These are phyloP conservation scores for Pyrochroa serraticornis DNA, from an alignment of 2,888 invertebrate genomes.

Conservation along the genomic window DNA sequence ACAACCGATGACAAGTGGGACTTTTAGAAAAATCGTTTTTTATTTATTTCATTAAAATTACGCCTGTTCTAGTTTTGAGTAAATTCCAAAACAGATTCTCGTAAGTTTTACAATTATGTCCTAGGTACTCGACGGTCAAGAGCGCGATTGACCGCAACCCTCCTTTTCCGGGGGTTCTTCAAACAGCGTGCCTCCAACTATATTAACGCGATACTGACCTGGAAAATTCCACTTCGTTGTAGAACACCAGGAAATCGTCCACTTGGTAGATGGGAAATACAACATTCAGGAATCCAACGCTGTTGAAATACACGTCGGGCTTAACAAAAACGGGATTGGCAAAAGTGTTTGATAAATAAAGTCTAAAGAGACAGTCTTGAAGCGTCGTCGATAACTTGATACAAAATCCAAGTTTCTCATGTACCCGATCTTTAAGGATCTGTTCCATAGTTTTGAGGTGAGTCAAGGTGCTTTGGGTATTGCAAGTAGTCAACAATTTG, in stretches of 20 bases:
- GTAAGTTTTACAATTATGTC: too few relatives aligned
- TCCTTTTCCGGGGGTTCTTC: too few relatives aligned
- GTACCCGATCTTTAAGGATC: constrained; percentile 40
- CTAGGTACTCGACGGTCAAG: too few relatives aligned
- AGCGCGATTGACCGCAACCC: too few relatives aligned
- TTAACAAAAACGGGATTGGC: constrained; percentile 40
- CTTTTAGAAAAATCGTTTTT: too few relatives aligned
- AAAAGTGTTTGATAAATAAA: constrained; percentile 46
- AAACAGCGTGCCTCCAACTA: background rate
- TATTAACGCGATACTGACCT: constrained; percentile 40
- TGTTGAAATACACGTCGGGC: constrained; percentile 40
- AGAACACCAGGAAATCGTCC: constrained; percentile 42
- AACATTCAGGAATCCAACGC: constrained; percentile 32
- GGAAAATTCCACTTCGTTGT: constrained; percentile 40
- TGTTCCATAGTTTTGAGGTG: constrained; percentile 39
- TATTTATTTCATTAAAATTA: too few relatives aligned
- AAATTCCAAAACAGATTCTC: too few relatives aligned
- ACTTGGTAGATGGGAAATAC: constrained; percentile 40
- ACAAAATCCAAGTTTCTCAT: constrained; percentile 42
- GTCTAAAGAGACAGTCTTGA: constrained; percentile 38
- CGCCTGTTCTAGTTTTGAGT: too few relatives aligned
- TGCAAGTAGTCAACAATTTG: constrained; percentile 38
- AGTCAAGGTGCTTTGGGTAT: constrained; percentile 43
- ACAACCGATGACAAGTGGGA: too few relatives aligned
- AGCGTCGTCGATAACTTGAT: constrained; percentile 41